These are phyloP conservation scores for Yponomeuta sedellus DNA, from an alignment of 2,888 invertebrate species.

Conservation along the genomic window DNA sequence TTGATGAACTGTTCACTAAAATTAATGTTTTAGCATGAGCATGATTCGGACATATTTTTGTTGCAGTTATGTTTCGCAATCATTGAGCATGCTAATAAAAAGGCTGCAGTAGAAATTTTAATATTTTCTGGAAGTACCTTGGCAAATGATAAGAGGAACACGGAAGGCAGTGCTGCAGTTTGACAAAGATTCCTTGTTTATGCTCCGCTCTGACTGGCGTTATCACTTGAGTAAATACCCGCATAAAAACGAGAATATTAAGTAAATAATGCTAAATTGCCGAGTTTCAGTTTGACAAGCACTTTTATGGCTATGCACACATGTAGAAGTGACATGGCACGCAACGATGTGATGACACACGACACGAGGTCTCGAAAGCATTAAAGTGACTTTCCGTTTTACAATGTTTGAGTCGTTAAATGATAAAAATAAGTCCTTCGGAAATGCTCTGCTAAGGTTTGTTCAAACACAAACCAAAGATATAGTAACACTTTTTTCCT, in stretches of 20 bases:
- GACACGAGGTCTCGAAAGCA: neutral
- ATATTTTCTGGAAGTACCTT: neutral
- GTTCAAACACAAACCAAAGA: neutral
- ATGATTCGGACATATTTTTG: too few relatives aligned
- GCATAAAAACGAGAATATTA: neutral
- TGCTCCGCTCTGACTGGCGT: neutral
- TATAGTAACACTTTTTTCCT: constrained; percentile 11
- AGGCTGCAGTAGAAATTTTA: too few relatives aligned
- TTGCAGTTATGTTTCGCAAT: too few relatives aligned
- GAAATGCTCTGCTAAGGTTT: too few relatives aligned
- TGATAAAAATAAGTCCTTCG: too few relatives aligned
- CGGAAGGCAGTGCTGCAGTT: neutral
- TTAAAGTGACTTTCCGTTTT: too few relatives aligned
- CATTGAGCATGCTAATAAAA: neutral
- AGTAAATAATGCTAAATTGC: neutral
- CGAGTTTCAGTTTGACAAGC: neutral
- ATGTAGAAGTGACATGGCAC: neutral
- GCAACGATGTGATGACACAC: neutral
- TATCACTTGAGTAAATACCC: neutral
- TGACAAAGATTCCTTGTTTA: neutral
- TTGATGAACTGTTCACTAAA: too few relatives aligned
- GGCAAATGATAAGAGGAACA: neutral
- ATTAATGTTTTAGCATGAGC: too few relatives aligned
- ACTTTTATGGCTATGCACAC: neutral
- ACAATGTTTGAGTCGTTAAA: neutral